Conservation (phyloP, 1,140 invertebrate genomes). For the Megathymus violae region DNA sequence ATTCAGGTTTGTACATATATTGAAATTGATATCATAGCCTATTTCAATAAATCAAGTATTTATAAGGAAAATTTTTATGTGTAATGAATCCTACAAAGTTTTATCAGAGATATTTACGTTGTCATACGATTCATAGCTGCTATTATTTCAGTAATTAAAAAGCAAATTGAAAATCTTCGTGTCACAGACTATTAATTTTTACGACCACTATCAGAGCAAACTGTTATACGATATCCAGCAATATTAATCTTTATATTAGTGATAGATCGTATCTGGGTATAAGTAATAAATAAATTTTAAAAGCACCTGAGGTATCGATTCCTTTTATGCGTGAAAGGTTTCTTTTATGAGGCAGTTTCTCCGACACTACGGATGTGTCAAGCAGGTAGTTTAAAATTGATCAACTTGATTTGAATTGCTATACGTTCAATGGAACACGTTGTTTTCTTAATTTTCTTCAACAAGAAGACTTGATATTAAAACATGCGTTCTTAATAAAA, state of each 20-base stretch:
- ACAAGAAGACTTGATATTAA: no score
- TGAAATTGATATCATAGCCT: no score
- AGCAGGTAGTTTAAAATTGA: not conserved
- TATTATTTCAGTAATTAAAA: slow-evolving; percentile 60
- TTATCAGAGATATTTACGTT: slow-evolving; percentile 36
- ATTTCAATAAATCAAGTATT: no score
- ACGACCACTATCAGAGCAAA: slow-evolving; percentile 54
- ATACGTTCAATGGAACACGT: no score
- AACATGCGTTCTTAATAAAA: no score
- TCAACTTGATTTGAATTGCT: no score
- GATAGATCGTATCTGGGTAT: slow-evolving; percentile 55
- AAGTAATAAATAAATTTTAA: slow-evolving; percentile 52
- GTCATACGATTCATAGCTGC: slow-evolving; percentile 28
- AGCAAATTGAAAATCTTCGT: slow-evolving; percentile 62
- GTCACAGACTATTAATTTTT: slow-evolving; percentile 68
- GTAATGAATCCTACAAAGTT: slow-evolving; percentile 6
- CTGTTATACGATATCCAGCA: slow-evolving; percentile 44
- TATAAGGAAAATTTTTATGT: not conserved
- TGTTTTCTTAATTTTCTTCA: no score
- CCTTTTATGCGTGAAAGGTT: slow-evolving; percentile 27
- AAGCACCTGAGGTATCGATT: slow-evolving; percentile 20
- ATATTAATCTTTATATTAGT: slow-evolving; percentile 56
- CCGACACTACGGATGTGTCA: not conserved
- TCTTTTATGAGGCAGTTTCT: slow-evolving; percentile 16
- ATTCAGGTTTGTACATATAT: no score